Percentiles rank a stretch among this genome's conserved stretches.
phyloP scores from a whole-genome alignment of 2,888 invertebrate species.

The Dione juno region DNA sequence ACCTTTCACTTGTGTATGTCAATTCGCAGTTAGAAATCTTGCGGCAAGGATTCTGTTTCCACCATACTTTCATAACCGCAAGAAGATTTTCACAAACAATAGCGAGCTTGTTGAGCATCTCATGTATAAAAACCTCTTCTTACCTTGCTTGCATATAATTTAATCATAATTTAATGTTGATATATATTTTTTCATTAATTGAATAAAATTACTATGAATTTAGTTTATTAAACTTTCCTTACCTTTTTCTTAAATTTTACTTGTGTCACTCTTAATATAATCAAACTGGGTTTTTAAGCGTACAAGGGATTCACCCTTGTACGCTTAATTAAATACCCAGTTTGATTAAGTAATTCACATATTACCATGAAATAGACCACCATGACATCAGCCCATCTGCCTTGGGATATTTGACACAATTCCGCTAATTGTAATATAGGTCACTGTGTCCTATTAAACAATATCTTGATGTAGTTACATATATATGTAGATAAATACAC shows the following conservation, averaged over 20 bases:
- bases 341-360: neutral
- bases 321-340: too few relatives aligned
- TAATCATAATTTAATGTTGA: too few relatives aligned
- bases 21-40: slow-evolving; percentile 39
- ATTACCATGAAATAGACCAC: neutral
- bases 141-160: neutral
- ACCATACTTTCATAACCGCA: slow-evolving; percentile 58
- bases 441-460: slow-evolving; percentile 14
- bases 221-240: too few relatives aligned
- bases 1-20: slow-evolving; percentile 10
- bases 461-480: slow-evolving; percentile 6
- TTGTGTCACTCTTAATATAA: too few relatives aligned
- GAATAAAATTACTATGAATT: too few relatives aligned
- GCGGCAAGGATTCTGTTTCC: slow-evolving; percentile 40
- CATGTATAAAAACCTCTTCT: slow-evolving; percentile 7
- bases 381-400: slow-evolving; percentile 19
- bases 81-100: slow-evolving; percentile 54
- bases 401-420: slow-evolving; percentile 27
- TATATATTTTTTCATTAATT: too few relatives aligned
- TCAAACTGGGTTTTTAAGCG: too few relatives aligned
- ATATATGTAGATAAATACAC: neutral
- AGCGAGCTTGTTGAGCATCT: slow-evolving; percentile 27
- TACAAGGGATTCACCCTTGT: too few relatives aligned
- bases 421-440: slow-evolving; percentile 20
- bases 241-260: too few relatives aligned